Conservation (phyloP, 64 coral and sea anemone genomes). For the Catalaphyllia jardinei region DNA sequence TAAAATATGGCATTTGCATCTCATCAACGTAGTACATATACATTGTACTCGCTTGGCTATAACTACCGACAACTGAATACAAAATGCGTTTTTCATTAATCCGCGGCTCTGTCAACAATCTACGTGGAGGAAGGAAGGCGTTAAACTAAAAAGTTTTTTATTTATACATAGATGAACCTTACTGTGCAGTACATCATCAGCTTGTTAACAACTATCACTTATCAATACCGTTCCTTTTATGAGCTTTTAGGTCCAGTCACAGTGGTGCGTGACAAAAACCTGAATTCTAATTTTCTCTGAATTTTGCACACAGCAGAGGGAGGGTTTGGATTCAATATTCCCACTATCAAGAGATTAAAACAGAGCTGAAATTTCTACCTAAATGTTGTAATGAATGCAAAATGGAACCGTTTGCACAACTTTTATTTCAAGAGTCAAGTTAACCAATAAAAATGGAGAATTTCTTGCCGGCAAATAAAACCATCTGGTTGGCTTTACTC, state of each 20-base stretch:
- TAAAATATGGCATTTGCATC: background rate
- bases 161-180: background rate
- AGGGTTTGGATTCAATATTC: background rate
- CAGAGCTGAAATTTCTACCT: background rate
- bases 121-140: background rate
- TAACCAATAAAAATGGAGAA: constrained; percentile 36
- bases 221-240: background rate
- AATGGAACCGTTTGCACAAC: constrained; percentile 8
- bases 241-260: background rate
- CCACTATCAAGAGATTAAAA: background rate
- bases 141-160: constrained; percentile 12
- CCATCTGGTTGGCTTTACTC: constrained; percentile 20
- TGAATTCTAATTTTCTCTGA: background rate
- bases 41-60: background rate
- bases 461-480: constrained; percentile 21
- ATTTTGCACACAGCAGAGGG: too few species aligned
- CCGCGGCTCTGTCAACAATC: background rate
- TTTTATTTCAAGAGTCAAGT: background rate
- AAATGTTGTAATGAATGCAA: constrained; percentile 1
- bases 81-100: background rate
- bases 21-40: background rate
- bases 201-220: background rate
- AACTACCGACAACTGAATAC: background rate
- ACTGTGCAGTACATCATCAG: background rate
- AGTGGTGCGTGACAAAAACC: background rate